Conservation (phyloP, 1,140 invertebrate species). For the Lordiphosa clarofinis region DNA sequence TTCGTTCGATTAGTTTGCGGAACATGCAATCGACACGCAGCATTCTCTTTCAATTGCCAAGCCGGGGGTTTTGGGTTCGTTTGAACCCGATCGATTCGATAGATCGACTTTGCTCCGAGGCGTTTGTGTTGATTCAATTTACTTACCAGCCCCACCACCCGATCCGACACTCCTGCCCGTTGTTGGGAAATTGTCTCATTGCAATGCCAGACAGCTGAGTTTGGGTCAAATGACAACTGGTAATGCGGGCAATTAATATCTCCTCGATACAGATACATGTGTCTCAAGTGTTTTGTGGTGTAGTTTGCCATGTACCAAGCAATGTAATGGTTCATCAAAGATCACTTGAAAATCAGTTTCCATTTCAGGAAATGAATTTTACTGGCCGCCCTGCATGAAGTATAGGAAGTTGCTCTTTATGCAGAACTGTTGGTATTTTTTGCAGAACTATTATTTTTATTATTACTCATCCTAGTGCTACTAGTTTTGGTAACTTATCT, state of each 20-base stretch:
- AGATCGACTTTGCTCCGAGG: neutral
- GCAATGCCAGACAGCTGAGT: conserved; percentile 58
- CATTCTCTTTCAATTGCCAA: conserved; percentile 67
- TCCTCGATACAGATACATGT: conserved; percentile 5
- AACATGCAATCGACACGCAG: conserved; percentile 76
- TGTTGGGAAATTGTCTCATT: conserved; percentile 73
- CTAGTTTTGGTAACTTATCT: no score
- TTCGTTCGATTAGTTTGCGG: conserved; percentile 77
- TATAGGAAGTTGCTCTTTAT: no score
- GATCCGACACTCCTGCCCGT: conserved; percentile 39
- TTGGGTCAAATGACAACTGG: conserved; percentile 73
- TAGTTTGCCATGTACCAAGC: no score
- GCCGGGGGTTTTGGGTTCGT: conserved; percentile 15
- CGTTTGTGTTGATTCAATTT: conserved; percentile 70
- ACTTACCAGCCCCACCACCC: conserved; percentile 9
- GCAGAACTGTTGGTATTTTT: no score
- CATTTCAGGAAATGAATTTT: no score
- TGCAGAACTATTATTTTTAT: no score
- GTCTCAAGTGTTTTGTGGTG: neutral
- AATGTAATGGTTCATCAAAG: no score
- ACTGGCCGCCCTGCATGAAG: no score
- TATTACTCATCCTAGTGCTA: no score
- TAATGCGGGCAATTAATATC: conserved; percentile 72
- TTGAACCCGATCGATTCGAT: conserved; percentile 9
- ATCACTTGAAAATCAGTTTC: no score